These are phyloP conservation scores for Didymodactylos carnosus DNA, from an alignment of 2,888 invertebrate genomes.

Conservation along the genomic window DNA sequence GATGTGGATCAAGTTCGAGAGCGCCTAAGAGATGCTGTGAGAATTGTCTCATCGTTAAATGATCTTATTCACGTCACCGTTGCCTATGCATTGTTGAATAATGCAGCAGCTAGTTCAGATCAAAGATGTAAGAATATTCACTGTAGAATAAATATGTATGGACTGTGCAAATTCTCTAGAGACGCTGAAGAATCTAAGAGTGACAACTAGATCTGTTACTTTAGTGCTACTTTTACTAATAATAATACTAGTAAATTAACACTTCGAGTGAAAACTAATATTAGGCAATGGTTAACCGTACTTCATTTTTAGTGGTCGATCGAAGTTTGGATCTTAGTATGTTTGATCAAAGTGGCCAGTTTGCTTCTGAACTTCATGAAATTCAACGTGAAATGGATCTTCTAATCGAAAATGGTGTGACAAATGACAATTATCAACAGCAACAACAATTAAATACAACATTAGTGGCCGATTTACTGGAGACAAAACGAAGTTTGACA, in stretches of 20 bases:
- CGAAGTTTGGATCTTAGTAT: neutral
- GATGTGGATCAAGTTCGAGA: neutral
- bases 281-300: neutral
- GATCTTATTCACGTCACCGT: slow-evolving; percentile 9
- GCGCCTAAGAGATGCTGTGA: neutral
- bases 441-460: neutral
- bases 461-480: slow-evolving; percentile 24
- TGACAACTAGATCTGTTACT: too few species aligned
- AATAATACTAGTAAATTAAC: too few species aligned
- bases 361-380: slow-evolving; percentile 28
- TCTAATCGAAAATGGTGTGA: slow-evolving; percentile 22
- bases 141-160: neutral
- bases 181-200: too few species aligned
- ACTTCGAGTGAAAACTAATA: too few species aligned
- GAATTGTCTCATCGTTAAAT: slow-evolving; percentile 8
- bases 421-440: too few species aligned
- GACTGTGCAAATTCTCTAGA: too few species aligned
- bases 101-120: slow-evolving; percentile 22
- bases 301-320: neutral
- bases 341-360: slow-evolving; percentile 3
- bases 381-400: slow-evolving; percentile 31
- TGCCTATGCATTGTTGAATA: slow-evolving; percentile 6
- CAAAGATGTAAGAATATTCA: slow-evolving; percentile 23
- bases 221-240: too few species aligned
- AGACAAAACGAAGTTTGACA: slow-evolving; percentile 27